These are phyloP conservation scores for Drosophila antonietae DNA, from an alignment of 2,888 invertebrate genomes.

Conservation along the genomic window DNA sequence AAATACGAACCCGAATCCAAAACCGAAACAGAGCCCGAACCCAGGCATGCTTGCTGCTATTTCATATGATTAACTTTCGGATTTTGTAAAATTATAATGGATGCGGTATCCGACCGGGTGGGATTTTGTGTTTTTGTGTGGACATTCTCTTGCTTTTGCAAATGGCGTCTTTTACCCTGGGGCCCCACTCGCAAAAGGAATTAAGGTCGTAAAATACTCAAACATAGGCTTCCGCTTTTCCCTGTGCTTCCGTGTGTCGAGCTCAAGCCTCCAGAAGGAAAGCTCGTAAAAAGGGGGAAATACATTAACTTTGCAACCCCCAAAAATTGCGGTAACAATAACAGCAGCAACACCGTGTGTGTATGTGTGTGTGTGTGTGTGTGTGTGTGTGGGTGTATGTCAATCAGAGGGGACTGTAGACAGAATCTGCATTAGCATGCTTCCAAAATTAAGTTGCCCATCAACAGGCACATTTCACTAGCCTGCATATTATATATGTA, in stretches of 20 bases:
- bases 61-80: slow-evolving; percentile 75
- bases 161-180: slow-evolving; percentile 66
- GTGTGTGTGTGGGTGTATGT: not conserved
- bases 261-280: slow-evolving; percentile 34
- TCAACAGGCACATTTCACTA: slow-evolving; percentile 53
- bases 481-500: slow-evolving; percentile 11
- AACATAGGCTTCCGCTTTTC: slow-evolving; percentile 48
- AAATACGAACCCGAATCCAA: not conserved
- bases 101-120: slow-evolving; percentile 8
- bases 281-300: slow-evolving; percentile 66
- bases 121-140: slow-evolving; percentile 19
- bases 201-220: slow-evolving; percentile 73
- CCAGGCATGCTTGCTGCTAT: slow-evolving; percentile 29
- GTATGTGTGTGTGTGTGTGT: not conserved
- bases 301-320: slow-evolving; percentile 73
- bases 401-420: slow-evolving; percentile 6
- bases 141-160: slow-evolving; percentile 42
- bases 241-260: slow-evolving; percentile 42
- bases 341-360: slow-evolving; percentile 12
- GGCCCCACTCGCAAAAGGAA: slow-evolving; percentile 59
- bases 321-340: slow-evolving; percentile 45
- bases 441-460: slow-evolving; percentile 65
- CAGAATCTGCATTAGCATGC: slow-evolving; percentile 74
- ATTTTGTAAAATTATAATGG: slow-evolving; percentile 76
- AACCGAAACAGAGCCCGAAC: not conserved